Conservation (phyloP, 1,140 invertebrate species). For the Coenobita brevimanus region DNA sequence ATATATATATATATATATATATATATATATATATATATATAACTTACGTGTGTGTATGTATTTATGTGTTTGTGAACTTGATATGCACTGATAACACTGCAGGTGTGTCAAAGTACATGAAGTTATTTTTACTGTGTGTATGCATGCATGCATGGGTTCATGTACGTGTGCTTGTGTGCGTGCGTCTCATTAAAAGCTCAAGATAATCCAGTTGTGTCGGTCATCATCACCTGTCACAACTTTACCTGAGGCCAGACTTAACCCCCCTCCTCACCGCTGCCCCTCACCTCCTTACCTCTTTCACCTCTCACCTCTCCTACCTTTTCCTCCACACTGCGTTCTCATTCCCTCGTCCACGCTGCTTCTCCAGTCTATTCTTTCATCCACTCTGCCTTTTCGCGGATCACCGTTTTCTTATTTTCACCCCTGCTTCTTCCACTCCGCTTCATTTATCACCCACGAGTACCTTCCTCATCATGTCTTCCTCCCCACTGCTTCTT, state of each 20-base stretch:
- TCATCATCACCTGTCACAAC: constrained; percentile 18
- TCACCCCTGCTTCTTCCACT: background rate
- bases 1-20: no score
- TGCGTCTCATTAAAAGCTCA: no score
- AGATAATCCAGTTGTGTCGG: background rate
- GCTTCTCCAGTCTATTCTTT: background rate
- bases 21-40: no score
- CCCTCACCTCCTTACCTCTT: background rate
- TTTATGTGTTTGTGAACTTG: no score
- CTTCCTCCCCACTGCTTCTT: background rate
- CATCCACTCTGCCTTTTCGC: background rate
- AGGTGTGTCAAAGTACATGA: no score
- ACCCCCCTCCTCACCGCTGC: background rate
- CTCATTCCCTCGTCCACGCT: background rate
- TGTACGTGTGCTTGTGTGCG: no score
- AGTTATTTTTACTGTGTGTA: no score
- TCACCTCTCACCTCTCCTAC: background rate
- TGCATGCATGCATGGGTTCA: no score
- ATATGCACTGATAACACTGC: no score
- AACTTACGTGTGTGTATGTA: no score
- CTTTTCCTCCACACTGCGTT: background rate
- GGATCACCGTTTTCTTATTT: background rate
- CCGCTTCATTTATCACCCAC: background rate
- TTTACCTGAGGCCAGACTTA: background rate
- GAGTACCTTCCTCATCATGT: background rate